Evolutionary conservation across 2,888 invertebrate genomes (phyloP).

Genomic region (Galerucella nymphaeae): DNA sequence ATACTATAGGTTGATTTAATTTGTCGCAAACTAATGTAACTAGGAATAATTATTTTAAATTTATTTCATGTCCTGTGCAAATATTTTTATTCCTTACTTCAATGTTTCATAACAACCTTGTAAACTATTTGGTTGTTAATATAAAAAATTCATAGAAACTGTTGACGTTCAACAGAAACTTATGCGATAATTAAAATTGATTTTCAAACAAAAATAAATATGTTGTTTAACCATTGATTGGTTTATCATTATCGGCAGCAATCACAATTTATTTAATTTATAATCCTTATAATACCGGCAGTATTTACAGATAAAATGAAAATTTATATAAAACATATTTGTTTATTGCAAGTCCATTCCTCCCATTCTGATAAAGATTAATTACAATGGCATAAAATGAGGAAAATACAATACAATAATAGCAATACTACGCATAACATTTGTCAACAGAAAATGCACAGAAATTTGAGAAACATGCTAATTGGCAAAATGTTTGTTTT

Average conservation of each 20-base stretch:
- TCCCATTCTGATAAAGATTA: neutral
- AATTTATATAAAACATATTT: neutral
- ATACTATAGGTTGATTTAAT: too few species aligned
- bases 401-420: neutral
- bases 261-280: neutral
- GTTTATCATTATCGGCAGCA: neutral
- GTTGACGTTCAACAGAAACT: neutral
- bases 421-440: neutral
- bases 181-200: neutral
- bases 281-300: neutral
- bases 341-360: conserved; percentile 3
- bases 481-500: too few species aligned
- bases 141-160: neutral
- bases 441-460: neutral
- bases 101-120: too few species aligned
- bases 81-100: too few species aligned
- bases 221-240: neutral
- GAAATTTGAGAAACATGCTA: too few species aligned
- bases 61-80: too few species aligned
- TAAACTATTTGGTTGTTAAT: neutral
- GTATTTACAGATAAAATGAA: neutral
- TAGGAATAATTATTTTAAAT: too few species aligned
- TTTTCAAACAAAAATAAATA: conserved; percentile 2
- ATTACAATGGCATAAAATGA: neutral
- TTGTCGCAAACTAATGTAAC: too few species aligned